phyloP scores from a whole-genome alignment of 1,140 invertebrate genomes.

The Pemphigus obesinymphae region DNA sequence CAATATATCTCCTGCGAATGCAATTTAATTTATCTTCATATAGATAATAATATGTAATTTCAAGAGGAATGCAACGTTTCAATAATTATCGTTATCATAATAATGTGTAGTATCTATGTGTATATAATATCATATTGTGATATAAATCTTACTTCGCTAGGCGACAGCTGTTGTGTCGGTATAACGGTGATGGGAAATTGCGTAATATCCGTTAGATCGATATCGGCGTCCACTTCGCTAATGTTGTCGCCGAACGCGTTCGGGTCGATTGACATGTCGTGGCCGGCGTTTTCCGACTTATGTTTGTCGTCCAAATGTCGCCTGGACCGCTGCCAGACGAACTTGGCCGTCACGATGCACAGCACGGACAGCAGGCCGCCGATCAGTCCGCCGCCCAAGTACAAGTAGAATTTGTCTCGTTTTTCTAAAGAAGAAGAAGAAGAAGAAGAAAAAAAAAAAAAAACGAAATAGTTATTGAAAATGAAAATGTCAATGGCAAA shows the following conservation, averaged over 20 bases:
- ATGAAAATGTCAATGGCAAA: too few species aligned
- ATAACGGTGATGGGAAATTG: slow-evolving; percentile 45
- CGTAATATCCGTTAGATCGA: slow-evolving; percentile 54
- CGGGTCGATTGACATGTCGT: slow-evolving; percentile 47
- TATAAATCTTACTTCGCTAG: slow-evolving; percentile 44
- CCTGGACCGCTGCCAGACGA: slow-evolving; percentile 60
- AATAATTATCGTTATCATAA: too few species aligned
- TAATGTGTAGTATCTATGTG: too few species aligned
- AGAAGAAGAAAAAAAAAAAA: not conserved
- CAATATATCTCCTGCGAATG: too few species aligned
- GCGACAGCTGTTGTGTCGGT: slow-evolving; percentile 42
- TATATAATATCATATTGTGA: too few species aligned
- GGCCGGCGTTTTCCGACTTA: not conserved
- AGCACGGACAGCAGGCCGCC: slow-evolving; percentile 64
- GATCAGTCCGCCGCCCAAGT: slow-evolving; percentile 67
- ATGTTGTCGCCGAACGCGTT: slow-evolving; percentile 68
- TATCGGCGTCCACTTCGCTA: slow-evolving; percentile 67
- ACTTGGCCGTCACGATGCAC: slow-evolving; percentile 61
- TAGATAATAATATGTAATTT: too few species aligned
- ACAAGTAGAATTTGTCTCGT: slow-evolving; percentile 70
- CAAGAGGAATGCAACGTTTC: too few species aligned
- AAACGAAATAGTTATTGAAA: too few species aligned
- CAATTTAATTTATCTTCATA: too few species aligned
- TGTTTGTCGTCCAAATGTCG: not conserved
- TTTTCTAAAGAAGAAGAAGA: slow-evolving; percentile 64